These are phyloP conservation scores for Macrosiphum euphorbiae DNA, from an alignment of 2,888 invertebrate genomes.

Conservation along the genomic window DNA sequence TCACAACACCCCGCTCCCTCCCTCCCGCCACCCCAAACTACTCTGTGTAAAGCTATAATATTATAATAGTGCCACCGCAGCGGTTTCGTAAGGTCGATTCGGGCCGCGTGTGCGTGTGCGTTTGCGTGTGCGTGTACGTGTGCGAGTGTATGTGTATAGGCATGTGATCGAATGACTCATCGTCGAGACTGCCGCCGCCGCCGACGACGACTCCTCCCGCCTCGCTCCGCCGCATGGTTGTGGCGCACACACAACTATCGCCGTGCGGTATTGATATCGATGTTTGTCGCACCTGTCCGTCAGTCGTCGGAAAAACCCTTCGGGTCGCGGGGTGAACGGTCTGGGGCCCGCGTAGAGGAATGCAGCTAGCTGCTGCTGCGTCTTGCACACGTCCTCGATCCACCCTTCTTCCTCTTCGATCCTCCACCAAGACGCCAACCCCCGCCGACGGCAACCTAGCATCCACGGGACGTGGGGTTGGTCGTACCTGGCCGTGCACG, in stretches of 20 bases:
- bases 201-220: background rate
- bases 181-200: slow-evolving; percentile 28
- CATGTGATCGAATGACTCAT: slow-evolving; percentile 55
- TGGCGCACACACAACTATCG: background rate
- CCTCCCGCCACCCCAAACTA: background rate
- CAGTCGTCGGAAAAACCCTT: background rate
- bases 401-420: background rate
- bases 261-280: background rate
- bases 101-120: slow-evolving; percentile 24
- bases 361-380: background rate
- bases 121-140: background rate
- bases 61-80: background rate
- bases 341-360: background rate
- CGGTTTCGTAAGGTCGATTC: slow-evolving; percentile 60
- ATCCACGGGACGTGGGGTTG: background rate
- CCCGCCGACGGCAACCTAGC: background rate
- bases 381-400: background rate
- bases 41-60: background rate
- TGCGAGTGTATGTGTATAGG: slow-evolving; percentile 50
- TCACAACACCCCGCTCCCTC: background rate
- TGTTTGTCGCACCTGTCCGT: slow-evolving; percentile 4
- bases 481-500: background rate
- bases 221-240: background rate
- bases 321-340: background rate
- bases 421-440: background rate